These are phyloP conservation scores for Achatina immaculata DNA, from an alignment of 1,140 invertebrate species.

Conservation along the genomic window DNA sequence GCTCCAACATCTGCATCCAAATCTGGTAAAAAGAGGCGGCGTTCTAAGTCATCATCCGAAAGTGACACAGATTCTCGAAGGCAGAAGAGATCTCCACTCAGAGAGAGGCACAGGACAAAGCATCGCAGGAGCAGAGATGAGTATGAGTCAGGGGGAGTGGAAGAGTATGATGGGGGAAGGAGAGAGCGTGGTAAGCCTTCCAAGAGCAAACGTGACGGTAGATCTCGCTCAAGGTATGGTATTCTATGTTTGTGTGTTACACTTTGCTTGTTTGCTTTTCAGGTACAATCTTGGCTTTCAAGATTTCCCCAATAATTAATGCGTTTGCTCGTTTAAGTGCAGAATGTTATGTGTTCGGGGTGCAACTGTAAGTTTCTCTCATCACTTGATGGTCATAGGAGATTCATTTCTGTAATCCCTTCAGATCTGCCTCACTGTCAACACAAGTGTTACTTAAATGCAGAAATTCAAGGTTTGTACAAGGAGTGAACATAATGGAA, in stretches of 20 bases:
- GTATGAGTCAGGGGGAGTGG: conserved; percentile 31
- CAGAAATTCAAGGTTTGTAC: too few relatives aligned
- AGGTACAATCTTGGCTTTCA: neutral
- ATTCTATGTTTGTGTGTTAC: neutral
- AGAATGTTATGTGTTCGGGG: too few relatives aligned
- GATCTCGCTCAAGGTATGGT: conserved; percentile 62
- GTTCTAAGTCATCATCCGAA: conserved; percentile 53
- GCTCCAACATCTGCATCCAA: conserved; percentile 41
- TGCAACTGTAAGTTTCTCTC: too few relatives aligned
- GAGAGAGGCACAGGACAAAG: conserved; percentile 16
- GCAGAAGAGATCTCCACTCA: conserved; percentile 11
- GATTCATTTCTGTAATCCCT: too few relatives aligned
- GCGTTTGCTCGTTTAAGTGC: too few relatives aligned
- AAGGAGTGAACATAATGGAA: too few relatives aligned
- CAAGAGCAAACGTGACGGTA: conserved; percentile 62
- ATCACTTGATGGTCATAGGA: too few relatives aligned
- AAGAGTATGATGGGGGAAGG: conserved; percentile 50
- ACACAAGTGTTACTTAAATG: too few relatives aligned
- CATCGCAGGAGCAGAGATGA: conserved; percentile 34
- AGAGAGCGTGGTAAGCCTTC: conserved; percentile 60
- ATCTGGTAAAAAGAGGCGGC: conserved; percentile 48
- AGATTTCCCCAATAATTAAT: too few relatives aligned
- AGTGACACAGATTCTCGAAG: conserved; percentile 42
- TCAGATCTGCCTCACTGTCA: too few relatives aligned
- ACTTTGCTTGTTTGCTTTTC: neutral